These are phyloP conservation scores for Liopterus haemorrhoidalis DNA, from an alignment of 2,888 invertebrate species.

Conservation along the genomic window DNA sequence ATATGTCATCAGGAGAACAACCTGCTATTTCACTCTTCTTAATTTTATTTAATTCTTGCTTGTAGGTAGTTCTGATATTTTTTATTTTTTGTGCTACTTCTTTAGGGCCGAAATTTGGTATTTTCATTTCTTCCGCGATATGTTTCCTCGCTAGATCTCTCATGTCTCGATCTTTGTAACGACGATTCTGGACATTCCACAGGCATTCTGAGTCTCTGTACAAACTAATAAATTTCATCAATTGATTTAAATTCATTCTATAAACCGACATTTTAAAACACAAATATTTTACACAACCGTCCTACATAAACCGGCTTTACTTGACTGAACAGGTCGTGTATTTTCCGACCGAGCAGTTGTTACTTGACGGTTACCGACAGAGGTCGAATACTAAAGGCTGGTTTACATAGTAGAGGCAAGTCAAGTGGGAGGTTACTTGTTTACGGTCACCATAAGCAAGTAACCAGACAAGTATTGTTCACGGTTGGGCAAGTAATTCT, in stretches of 20 bases:
- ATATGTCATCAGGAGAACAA: not conserved
- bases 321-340: too few species aligned
- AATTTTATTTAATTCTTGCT: not conserved
- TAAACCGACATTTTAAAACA: not conserved
- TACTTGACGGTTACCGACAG: too few species aligned
- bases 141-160: not conserved
- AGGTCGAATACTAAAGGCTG: too few species aligned
- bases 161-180: not conserved
- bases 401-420: too few species aligned
- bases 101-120: not conserved
- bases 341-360: too few species aligned
- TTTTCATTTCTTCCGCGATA: not conserved
- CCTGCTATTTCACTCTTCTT: not conserved
- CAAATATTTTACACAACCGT: too few species aligned
- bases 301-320: too few species aligned
- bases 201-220: not conserved
- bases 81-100: not conserved
- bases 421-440: too few species aligned
- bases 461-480: too few species aligned
- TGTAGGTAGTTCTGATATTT: not conserved
- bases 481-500: too few species aligned
- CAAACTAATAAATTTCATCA: constrained; percentile 1
- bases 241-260: not conserved
- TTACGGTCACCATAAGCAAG: too few species aligned
- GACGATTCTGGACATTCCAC: not conserved